Conservation (phyloP, 2,888 invertebrate species). For the Drepana falcataria region DNA sequence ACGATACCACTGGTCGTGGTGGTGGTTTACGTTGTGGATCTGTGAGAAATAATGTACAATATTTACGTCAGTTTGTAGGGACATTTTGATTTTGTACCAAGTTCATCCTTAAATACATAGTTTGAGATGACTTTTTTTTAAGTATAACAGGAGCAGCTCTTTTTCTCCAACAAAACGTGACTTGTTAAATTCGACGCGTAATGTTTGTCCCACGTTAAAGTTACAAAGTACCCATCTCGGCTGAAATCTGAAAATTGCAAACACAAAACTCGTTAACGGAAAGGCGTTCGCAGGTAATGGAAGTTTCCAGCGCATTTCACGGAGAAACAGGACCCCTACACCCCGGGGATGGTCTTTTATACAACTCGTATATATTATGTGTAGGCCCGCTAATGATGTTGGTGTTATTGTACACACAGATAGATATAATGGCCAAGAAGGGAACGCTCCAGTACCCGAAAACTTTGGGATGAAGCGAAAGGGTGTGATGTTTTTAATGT, state of each 20-base stretch:
- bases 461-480: no score
- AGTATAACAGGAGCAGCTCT: no score
- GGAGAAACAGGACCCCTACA: conserved; percentile 11
- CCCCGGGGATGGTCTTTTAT: conserved; percentile 2
- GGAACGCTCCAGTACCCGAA: no score
- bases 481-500: no score
- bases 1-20: no score
- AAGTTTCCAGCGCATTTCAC: conserved; percentile 9
- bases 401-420: not conserved
- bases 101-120: no score
- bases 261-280: conserved; percentile 24
- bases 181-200: conserved; percentile 1
- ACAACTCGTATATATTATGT: not conserved
- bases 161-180: not conserved
- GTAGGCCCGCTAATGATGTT: not conserved
- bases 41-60: no score
- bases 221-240: conserved; percentile 4
- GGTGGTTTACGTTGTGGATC: no score
- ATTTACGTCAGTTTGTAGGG: no score
- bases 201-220: not conserved
- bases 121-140: no score
- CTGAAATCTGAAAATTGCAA: conserved; percentile 18
- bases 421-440: no score
- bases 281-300: conserved; percentile 15
- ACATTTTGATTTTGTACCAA: no score